A percentile compares a stretch with the other conserved stretches of the same genome.
These are phyloP conservation scores for Saguinus imperator DNA, from an alignment of 2,113 vertebrate species.

Conservation along the genomic window DNA sequence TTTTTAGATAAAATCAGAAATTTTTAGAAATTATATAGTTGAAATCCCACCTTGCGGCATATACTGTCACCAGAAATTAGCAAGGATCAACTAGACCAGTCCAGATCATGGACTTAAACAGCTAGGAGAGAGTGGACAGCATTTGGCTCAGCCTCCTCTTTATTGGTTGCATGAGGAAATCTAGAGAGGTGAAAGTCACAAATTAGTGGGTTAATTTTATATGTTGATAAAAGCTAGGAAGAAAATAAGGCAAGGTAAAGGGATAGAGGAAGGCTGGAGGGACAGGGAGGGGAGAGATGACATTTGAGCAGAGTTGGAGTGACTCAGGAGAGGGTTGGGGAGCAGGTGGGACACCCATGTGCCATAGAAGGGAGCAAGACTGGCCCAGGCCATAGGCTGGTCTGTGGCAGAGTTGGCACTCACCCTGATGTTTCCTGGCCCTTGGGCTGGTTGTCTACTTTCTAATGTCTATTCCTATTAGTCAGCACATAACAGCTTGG, in stretches of 20 bases:
- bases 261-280: not conserved
- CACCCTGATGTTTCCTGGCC: not conserved
- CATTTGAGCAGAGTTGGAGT: not conserved
- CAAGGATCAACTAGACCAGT: not conserved
- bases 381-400: not conserved
- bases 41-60: not conserved
- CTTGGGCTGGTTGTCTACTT: not conserved
- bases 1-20: not conserved
- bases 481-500: not conserved
- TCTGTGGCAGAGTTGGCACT: not conserved
- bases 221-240: not conserved
- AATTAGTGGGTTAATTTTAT: not conserved
- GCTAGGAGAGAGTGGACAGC: too few species aligned
- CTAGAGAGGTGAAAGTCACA: not conserved
- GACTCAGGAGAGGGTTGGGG: not conserved
- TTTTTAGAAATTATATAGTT: not conserved
- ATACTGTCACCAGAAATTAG: not conserved
- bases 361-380: not conserved
- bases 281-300: fast-evolving
- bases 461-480: not conserved
- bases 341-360: not conserved
- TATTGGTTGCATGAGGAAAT: not conserved
- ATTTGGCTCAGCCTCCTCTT: not conserved
- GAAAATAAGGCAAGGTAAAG: not conserved
- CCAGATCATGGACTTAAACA: not conserved